Base-by-base conservation (phyloP, 2,888 invertebrate genomes). In the Drosophila anomalata region DNA sequence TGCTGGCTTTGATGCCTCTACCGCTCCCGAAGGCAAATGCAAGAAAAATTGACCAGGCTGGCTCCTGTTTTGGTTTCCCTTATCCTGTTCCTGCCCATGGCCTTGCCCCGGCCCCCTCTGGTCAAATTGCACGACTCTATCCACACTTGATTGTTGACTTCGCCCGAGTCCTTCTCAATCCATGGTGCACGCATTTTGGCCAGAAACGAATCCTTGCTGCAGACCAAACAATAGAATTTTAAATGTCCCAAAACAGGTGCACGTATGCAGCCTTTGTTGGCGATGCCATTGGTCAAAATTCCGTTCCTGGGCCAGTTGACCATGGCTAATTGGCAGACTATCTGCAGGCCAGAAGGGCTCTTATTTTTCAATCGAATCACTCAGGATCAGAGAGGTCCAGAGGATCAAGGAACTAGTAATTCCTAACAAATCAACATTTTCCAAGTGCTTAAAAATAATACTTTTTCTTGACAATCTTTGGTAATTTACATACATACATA, bases 151-250 rank as follows among this genome's bases (percentile, higher is more conserved):
- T 58, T 79, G 71, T 72, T 68, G 75, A 67, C 77, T 69, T 55
- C 70, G 42, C 44, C 31, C 41, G 22, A 54, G 20, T 31, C 36
- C 29, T 22, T 20, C 41, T n/a, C 36, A 36, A 36, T 36, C 12
- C 53, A 70, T 46, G 67, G 51, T 62, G 56, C 31, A 78, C 75
- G 66, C 75, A 72, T 67, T 70, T 74, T 60, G 56, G 39, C 60
- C 61, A 55, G 69, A 65, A 66, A 50, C 65, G 50, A 71, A 74
- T 75, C 54, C 73, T 44, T 48, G 62, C 55, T 51, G 51, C 69
- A 57, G 60, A 70, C 61, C 61, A 76, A 76, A 77, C 85, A 79
- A 85, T 85, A 59, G 87, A 85, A 85, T 85, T 82, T 87, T 73
- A 70, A 77, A 87, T 87, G 77, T 78, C 73, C 73, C 77, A 77